Percentiles rank a stretch among this genome's conserved stretches.
phyloP scores from a whole-genome alignment of 2,888 invertebrate species.

The Acronicta leporina region DNA sequence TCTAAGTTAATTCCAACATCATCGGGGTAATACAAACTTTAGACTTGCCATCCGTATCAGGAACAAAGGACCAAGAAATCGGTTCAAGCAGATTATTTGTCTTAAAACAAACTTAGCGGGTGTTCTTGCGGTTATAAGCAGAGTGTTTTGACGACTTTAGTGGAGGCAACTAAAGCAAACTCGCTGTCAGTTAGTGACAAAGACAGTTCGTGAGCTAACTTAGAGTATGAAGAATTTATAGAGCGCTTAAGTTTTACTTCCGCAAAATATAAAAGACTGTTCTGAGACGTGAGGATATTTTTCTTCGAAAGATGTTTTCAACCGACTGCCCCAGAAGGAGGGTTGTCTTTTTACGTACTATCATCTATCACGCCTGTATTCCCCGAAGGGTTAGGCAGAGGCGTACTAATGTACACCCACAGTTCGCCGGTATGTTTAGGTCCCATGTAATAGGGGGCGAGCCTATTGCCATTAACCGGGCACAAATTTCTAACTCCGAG shows the following conservation, averaged over 20 bases:
- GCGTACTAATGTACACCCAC: too few relatives aligned
- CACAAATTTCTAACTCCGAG: too few relatives aligned
- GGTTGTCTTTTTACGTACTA: too few relatives aligned
- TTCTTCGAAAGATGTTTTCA: too few relatives aligned
- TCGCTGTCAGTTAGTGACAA: conserved; percentile 30
- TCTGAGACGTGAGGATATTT: too few relatives aligned
- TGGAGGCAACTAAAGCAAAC: conserved; percentile 12
- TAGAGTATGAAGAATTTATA: conserved; percentile 14
- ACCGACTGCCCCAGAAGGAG: too few relatives aligned
- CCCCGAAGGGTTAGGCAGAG: too few relatives aligned
- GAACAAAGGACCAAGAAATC: conserved; percentile 47
- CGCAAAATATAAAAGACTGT: background rate
- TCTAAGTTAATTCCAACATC: conserved; percentile 30
- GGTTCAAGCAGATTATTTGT: conserved; percentile 49
- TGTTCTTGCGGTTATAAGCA: conserved; percentile 37
- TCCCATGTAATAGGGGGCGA: too few relatives aligned
- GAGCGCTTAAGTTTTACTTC: conserved; percentile 11
- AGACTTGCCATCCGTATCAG: conserved; percentile 11
- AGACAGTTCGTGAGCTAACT: conserved; percentile 12
- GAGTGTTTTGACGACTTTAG: conserved; percentile 28
- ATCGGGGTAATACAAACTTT: conserved; percentile 28
- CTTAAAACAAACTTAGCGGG: conserved; percentile 35
- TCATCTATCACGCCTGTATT: too few relatives aligned
- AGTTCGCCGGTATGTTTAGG: too few relatives aligned
- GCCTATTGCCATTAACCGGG: too few relatives aligned